A percentile compares a stretch with the other conserved stretches of the same genome.
These are phyloP conservation scores for Orientallactaga bullata DNA, from an alignment of 2,113 vertebrate genomes.

Conservation along the genomic window DNA sequence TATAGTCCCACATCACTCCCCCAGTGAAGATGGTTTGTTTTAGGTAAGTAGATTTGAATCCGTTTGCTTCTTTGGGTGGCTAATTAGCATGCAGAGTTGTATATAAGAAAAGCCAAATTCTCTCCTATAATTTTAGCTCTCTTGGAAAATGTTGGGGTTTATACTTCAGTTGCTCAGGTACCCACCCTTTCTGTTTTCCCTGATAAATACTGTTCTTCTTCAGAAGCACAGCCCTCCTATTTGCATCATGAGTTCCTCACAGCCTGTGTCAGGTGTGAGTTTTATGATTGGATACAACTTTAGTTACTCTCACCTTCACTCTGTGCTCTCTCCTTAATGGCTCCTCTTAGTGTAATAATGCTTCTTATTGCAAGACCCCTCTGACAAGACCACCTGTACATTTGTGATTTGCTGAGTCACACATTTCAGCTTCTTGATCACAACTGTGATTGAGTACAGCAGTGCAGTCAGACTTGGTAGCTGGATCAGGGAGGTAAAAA, in stretches of 20 bases:
- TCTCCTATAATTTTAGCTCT: slow-evolving; percentile 68
- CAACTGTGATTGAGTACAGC: not conserved
- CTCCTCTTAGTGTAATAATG: not conserved
- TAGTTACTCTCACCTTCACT: not conserved
- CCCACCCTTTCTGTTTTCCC: not conserved
- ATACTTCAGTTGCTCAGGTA: slow-evolving; percentile 52
- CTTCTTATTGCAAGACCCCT: not conserved
- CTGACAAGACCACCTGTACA: not conserved
- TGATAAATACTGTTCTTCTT: slow-evolving; percentile 29
- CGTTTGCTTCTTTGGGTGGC: slow-evolving; percentile 69
- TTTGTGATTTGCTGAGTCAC: not conserved
- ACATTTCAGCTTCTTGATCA: not conserved
- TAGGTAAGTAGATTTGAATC: slow-evolving; percentile 78
- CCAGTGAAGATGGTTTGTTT: slow-evolving; percentile 74
- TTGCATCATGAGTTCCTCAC: not conserved
- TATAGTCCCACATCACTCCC: slow-evolving; percentile 67
- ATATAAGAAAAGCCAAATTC: slow-evolving; percentile 72
- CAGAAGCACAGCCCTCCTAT: not conserved
- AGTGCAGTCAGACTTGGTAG: not conserved
- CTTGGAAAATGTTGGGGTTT: slow-evolving; percentile 63
- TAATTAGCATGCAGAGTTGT: slow-evolving; percentile 71
- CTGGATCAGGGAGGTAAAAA: not conserved
- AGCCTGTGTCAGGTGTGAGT: not conserved
- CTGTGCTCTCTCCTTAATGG: not conserved
- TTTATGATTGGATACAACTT: not conserved